Percentiles rank a stretch among this genome's conserved stretches.
Conservation (phyloP, 2,797 vertebrate genomes). For the Delichon dasypus region DNA sequence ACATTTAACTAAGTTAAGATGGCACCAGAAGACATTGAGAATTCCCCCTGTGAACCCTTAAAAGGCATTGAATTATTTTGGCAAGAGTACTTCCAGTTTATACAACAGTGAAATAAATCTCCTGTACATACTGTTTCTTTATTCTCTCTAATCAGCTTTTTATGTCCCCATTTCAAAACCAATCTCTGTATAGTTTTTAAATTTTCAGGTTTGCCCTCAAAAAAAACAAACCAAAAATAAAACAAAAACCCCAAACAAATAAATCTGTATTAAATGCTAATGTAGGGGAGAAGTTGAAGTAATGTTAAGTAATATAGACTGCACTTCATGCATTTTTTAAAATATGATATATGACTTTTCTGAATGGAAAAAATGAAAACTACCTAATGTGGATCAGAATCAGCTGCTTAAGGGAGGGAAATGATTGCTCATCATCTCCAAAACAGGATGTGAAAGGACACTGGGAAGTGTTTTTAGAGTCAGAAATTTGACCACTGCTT, state of each 20-base stretch:
- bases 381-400: neutral
- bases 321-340: neutral
- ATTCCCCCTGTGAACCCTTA: neutral
- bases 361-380: neutral
- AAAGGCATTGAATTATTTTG: neutral
- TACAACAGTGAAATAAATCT: neutral
- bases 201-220: neutral
- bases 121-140: neutral
- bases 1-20: neutral
- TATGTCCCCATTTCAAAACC: neutral
- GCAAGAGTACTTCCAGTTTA: neutral
- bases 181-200: neutral
- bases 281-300: neutral
- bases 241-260: neutral
- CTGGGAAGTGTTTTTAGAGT: neutral
- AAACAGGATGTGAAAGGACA: neutral
- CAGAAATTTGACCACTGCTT: neutral
- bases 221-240: neutral
- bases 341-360: neutral
- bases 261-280: neutral
- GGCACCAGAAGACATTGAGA: neutral
- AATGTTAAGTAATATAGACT: neutral
- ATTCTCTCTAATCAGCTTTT: neutral
- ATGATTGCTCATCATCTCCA: neutral
- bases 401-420: neutral